Percentiles rank a stretch among this genome's conserved stretches.
These are phyloP conservation scores for Lampris megalopsis DNA, from an alignment of 2,113 vertebrate species.

Conservation along the genomic window DNA sequence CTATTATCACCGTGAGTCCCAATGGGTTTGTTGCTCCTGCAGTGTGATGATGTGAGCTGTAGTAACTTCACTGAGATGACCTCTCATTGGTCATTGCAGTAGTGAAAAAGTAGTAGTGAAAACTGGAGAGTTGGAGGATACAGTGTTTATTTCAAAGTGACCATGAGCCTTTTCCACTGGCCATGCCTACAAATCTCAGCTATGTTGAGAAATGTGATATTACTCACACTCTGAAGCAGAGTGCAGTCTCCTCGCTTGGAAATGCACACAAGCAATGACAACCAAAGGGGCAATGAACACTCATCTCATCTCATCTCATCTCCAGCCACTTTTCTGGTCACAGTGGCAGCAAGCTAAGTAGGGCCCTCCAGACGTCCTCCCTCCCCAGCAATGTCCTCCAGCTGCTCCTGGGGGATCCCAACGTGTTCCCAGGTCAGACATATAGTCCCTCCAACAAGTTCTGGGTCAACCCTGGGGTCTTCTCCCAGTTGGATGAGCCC, in stretches of 20 bases:
- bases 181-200: neutral
- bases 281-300: constrained; percentile 3
- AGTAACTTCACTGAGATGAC: constrained; percentile 61
- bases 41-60: constrained; percentile 19
- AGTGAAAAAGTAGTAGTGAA: constrained; percentile 25
- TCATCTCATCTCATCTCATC: neutral
- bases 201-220: constrained; percentile 1
- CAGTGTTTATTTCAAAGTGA: constrained; percentile 48
- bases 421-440: no score
- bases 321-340: no score
- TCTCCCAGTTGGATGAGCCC: no score
- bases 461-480: no score
- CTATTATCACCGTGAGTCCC: constrained; percentile 41
- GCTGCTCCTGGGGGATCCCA: no score
- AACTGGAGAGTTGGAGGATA: constrained; percentile 30
- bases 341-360: no score
- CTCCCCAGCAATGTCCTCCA: no score
- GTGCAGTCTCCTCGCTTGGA: constrained; percentile 15
- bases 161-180: constrained; percentile 10
- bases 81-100: constrained; percentile 20
- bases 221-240: constrained; percentile 5
- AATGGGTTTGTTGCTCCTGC: constrained; percentile 19
- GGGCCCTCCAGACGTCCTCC: no score
- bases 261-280: neutral
- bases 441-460: no score